Evolutionary conservation across 2,113 vertebrate genomes (phyloP), one percentile per base, ranked within the genome.

Genomic region (Oreocharis arfaki): DNA sequence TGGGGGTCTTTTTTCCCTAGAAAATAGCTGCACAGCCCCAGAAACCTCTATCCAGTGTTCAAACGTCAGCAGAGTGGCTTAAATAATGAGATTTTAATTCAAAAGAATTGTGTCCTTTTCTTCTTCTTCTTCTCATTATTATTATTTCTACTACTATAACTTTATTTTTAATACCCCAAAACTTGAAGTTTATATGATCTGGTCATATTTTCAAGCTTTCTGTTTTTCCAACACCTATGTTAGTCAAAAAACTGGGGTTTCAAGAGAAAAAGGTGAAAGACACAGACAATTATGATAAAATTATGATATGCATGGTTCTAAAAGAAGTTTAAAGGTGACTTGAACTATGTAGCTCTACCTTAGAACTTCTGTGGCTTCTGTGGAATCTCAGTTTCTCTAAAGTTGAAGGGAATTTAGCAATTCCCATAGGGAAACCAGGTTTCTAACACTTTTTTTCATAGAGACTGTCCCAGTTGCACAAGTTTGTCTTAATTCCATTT

Each of bases 401-500:
- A 59, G 8, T 42, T 42, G 56, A 67, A 56, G 16, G 30, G n/a
- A 88, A 69, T 83, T 93, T 35, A 84, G 35, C 23, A 49, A 49
- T 67, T 87, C 26, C 49, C 16, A 50, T 16, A 76, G 16, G 55
- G 39, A 15, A 65, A 2, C 0, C 39, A 74, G 18, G 11, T 79
- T 93, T 76, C 23, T 61, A 55, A 37, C 14, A 69, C 12, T 1
- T 13, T 67, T 35, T n/a, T 50, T 59, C 4, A 33, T 42, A 41
- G 10, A 39, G 16, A 44, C n/a, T 70, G 23, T 30, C 50, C 26
- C 50, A 78, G 50, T 80, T 86, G 21, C 30, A 52, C 30, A 42
- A 23, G 28, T 92, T 91, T 76, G 52, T 59, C 47, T 73, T 78
- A 44, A 42, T 71, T 89, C 79, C 42, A 32, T 82, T 68, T n/a